These are phyloP conservation scores for Spodoptera exigua DNA, from an alignment of 2,888 invertebrate genomes.

Conservation along the genomic window DNA sequence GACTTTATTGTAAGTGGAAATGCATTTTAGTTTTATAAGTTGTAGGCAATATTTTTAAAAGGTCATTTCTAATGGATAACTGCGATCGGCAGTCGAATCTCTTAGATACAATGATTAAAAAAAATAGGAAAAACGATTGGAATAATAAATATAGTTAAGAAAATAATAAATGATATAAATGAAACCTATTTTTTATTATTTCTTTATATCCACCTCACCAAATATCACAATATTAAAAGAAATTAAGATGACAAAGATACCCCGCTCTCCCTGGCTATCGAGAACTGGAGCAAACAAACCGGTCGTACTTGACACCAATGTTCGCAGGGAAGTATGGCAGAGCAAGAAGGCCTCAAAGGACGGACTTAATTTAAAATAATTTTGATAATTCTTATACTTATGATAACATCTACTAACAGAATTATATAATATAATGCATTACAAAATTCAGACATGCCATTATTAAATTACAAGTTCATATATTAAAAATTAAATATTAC, in stretches of 20 bases:
- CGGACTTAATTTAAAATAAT: slow-evolving; percentile 47
- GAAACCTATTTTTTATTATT: slow-evolving; percentile 65
- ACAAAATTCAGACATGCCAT: neutral
- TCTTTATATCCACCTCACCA: slow-evolving; percentile 2
- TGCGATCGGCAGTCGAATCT: slow-evolving; percentile 85
- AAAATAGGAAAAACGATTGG: slow-evolving; percentile 88
- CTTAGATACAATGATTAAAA: slow-evolving; percentile 87
- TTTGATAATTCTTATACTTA: slow-evolving; percentile 1
- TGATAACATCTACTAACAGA: neutral
- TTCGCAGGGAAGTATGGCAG: too few relatives aligned
- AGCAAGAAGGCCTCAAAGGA: slow-evolving; percentile 48
- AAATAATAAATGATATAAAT: slow-evolving; percentile 89
- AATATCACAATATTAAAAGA: slow-evolving; percentile 37
- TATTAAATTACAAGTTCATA: slow-evolving; percentile 18
- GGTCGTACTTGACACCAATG: too few relatives aligned
- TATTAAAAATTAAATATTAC: slow-evolving; percentile 25
- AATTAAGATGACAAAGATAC: too few relatives aligned
- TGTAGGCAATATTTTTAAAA: slow-evolving; percentile 88
- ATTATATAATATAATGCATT: neutral
- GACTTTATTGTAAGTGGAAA: slow-evolving; percentile 85
- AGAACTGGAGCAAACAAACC: too few relatives aligned
- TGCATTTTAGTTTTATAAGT: slow-evolving; percentile 89
- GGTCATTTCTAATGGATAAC: slow-evolving; percentile 86
- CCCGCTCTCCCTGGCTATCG: too few relatives aligned
- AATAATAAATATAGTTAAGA: slow-evolving; percentile 89